Conservation (phyloP, 1,140 invertebrate genomes). For the Anastrepha obliqua region DNA sequence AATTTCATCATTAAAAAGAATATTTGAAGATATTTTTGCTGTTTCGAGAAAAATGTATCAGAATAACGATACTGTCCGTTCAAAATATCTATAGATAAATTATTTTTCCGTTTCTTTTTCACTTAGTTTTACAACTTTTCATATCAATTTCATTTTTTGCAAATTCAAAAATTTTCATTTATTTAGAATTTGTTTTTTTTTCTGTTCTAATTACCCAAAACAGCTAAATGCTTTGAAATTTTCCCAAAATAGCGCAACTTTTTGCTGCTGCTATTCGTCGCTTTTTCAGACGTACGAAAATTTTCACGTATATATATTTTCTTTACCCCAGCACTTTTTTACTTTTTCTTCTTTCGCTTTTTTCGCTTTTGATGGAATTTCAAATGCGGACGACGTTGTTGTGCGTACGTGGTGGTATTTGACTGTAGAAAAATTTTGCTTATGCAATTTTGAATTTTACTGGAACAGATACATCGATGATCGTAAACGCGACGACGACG, state of each 20-base stretch:
- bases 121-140: background rate
- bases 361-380: slow-evolving; percentile 48
- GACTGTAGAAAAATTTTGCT: slow-evolving; percentile 46
- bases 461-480: slow-evolving; percentile 47
- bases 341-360: slow-evolving; percentile 46
- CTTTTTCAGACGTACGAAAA: background rate
- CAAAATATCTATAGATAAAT: background rate
- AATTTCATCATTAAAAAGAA: background rate
- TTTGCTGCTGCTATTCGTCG: slow-evolving; percentile 20
- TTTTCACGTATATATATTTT: slow-evolving; percentile 40
- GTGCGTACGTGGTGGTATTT: slow-evolving; percentile 44
- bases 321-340: background rate
- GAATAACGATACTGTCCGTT: no score
- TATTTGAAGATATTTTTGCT: background rate
- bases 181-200: background rate
- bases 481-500: slow-evolving; percentile 10
- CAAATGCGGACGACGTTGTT: slow-evolving; percentile 45
- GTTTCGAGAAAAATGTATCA: background rate
- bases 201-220: slow-evolving; percentile 46
- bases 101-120: background rate
- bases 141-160: slow-evolving; percentile 11
- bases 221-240: slow-evolving; percentile 28
- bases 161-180: background rate
- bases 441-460: slow-evolving; percentile 51
- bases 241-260: slow-evolving; percentile 49